These are phyloP conservation scores for Labrus mixtus DNA, from an alignment of 2,113 vertebrate species.

Conservation along the genomic window DNA sequence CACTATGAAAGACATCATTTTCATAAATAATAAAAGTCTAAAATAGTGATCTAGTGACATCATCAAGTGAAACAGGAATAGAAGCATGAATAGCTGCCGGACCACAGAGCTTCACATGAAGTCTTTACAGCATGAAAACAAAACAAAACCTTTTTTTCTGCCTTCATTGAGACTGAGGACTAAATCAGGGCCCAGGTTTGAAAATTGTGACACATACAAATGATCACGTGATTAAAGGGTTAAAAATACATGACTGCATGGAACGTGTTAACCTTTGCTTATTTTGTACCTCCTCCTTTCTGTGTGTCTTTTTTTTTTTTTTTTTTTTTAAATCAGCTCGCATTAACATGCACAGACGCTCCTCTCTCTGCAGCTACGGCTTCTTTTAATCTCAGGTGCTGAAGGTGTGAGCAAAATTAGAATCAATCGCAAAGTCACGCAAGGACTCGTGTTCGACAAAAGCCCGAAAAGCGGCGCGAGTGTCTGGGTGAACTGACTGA, in stretches of 20 bases:
- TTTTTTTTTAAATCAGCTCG: neutral
- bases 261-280: slow-evolving; percentile 39
- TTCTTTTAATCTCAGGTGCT: slow-evolving; percentile 5
- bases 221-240: slow-evolving; percentile 15
- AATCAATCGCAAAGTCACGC: slow-evolving; percentile 2
- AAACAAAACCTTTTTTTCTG: no score
- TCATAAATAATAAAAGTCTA: no score
- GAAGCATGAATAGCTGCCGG: no score
- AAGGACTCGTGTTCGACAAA: neutral
- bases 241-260: slow-evolving; percentile 2
- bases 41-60: no score
- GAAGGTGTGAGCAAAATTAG: neutral
- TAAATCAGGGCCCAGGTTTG: no score
- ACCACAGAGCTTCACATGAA: no score
- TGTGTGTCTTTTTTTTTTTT: neutral
- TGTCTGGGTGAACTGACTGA: neutral
- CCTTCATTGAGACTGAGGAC: no score
- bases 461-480: slow-evolving; percentile 5
- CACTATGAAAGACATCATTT: no score
- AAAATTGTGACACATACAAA: no score
- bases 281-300: slow-evolving; percentile 34
- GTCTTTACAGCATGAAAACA: no score
- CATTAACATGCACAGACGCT: neutral
- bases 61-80: no score
- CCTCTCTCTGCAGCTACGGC: neutral